phyloP scores from a whole-genome alignment of 2,888 invertebrate genomes.

The Cephus pygmeus region DNA sequence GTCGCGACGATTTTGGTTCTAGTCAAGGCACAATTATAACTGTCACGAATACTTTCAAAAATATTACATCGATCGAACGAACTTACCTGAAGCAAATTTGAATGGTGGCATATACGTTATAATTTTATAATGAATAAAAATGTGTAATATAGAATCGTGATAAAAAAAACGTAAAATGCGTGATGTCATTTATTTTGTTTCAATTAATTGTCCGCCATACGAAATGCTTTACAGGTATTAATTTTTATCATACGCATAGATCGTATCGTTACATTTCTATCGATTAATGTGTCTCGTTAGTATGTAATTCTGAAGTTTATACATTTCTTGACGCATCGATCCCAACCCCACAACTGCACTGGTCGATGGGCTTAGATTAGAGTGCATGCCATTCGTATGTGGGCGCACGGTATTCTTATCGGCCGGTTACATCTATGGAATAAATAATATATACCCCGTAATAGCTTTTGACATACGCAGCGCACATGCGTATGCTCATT shows the following conservation, averaged over 20 bases:
- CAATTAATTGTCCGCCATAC: neutral
- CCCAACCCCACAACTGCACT: neutral
- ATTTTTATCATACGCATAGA: neutral
- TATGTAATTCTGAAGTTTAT: neutral
- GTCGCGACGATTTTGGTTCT: neutral
- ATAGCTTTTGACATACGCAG: constrained; percentile 2
- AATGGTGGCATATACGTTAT: neutral
- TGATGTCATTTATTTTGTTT: neutral
- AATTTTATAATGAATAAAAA: neutral
- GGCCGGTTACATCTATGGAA: constrained; percentile 40
- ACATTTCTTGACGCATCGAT: neutral
- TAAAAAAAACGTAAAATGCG: neutral
- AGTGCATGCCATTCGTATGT: neutral
- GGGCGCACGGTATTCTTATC: constrained; percentile 30
- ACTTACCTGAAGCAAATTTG: neutral
- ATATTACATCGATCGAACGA: neutral
- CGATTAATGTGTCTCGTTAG: neutral
- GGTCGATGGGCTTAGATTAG: neutral
- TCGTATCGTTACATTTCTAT: neutral
- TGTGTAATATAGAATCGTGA: neutral
- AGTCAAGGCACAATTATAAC: neutral
- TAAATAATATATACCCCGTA: constrained; percentile 29
- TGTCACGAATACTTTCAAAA: neutral
- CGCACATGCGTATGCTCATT: constrained; percentile 24
- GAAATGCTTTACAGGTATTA: neutral